Evolutionary conservation across 2,888 invertebrate species (phyloP).

Genomic region (Phragmatobia fuliginosa): DNA sequence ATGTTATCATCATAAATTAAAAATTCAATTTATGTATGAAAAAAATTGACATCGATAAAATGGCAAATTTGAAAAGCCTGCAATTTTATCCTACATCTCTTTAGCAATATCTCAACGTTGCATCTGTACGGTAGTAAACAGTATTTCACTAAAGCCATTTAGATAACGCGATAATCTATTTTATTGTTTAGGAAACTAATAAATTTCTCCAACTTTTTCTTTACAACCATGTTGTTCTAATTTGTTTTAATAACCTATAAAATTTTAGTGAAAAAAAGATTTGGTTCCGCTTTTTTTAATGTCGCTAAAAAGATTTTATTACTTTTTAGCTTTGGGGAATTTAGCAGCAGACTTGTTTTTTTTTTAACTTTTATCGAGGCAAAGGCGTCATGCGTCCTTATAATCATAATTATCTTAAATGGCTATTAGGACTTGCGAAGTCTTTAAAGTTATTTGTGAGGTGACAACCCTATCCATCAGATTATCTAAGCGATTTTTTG

Average conservation of each 20-base stretch:
- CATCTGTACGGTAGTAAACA: conserved; percentile 60
- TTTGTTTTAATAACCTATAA: conserved; percentile 84
- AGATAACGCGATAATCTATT: conserved; percentile 78
- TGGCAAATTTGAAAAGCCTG: conserved; percentile 6
- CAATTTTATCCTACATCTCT: conserved; percentile 24
- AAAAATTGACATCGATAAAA: not conserved
- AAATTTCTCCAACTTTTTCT: conserved; percentile 73
- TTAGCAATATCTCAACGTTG: conserved; percentile 64
- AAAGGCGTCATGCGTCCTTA: conserved; percentile 9
- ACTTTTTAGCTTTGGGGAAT: conserved; percentile 49
- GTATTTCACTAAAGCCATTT: conserved; percentile 70
- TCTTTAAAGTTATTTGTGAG: not conserved
- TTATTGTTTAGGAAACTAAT: conserved; percentile 82
- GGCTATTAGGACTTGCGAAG: not conserved
- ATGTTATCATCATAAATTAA: no score
- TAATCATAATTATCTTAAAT: conserved; percentile 8
- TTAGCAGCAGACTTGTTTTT: conserved; percentile 15
- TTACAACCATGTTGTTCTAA: conserved; percentile 57
- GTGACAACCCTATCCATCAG: not conserved
- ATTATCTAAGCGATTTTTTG: not conserved
- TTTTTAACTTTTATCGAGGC: conserved; percentile 3
- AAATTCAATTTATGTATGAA: not conserved
- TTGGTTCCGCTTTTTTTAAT: conserved; percentile 71
- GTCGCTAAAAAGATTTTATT: conserved; percentile 70
- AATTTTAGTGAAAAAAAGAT: conserved; percentile 70